phyloP scores from a whole-genome alignment of 53 echinoderm and acorn worm species.

The Henricia sp. region DNA sequence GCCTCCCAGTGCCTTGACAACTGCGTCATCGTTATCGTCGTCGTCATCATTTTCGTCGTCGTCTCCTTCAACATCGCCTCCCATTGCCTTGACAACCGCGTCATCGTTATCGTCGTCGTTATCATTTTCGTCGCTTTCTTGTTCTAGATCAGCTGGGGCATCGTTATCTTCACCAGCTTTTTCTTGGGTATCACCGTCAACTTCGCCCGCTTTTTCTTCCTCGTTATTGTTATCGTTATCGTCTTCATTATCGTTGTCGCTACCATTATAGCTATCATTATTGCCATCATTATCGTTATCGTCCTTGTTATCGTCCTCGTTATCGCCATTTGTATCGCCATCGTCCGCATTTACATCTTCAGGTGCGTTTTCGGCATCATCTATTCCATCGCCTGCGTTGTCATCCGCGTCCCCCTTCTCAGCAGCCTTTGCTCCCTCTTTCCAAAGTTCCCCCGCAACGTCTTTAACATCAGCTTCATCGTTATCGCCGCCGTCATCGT shows the following conservation, averaged over 20 bases:
- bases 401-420: slow-evolving; percentile 49
- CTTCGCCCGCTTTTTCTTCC: not conserved
- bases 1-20: not conserved
- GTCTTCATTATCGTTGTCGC: slow-evolving; percentile 2
- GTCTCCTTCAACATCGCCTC: slow-evolving; percentile 43
- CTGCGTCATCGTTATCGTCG: not conserved
- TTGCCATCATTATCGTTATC: not conserved
- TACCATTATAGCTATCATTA: not conserved
- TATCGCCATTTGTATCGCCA: not conserved
- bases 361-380: not conserved
- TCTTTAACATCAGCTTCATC: slow-evolving; percentile 36
- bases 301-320: not conserved
- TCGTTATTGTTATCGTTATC: not conserved
- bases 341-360: not conserved
- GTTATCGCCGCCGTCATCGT: slow-evolving; percentile 12
- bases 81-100: not conserved
- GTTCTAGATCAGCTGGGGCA: not conserved
- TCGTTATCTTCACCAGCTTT: not conserved
- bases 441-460: slow-evolving; percentile 20
- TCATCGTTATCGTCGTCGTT: not conserved
- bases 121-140: slow-evolving; percentile 31
- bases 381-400: slow-evolving; percentile 38
- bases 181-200: not conserved
- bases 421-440: not conserved
- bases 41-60: slow-evolving; percentile 48